A percentile compares a stretch with the other conserved stretches of the same genome.
Evolutionary conservation across 2,888 invertebrate species (phyloP).

Genomic region (Cerastis leucographa): DNA sequence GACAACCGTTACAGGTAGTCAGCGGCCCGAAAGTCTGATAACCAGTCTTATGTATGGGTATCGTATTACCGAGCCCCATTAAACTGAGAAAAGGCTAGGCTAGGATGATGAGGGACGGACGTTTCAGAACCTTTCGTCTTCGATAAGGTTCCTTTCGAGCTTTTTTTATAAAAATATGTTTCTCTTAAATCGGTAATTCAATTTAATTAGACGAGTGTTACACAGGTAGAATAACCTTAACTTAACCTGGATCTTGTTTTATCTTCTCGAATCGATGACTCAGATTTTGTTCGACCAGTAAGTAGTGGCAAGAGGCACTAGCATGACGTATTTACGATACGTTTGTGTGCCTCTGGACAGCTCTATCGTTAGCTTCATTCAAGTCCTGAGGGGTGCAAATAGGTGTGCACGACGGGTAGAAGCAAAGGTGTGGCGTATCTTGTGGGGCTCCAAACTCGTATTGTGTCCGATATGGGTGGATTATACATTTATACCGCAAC

Average conservation of each 20-base stretch:
- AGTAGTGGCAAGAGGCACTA: too few species aligned
- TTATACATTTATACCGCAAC: not conserved
- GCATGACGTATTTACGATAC: too few species aligned
- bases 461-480: not conserved
- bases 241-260: not conserved
- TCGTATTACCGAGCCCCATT: too few species aligned
- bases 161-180: not conserved
- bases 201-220: not conserved
- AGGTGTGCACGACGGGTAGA: not conserved
- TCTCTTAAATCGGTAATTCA: not conserved
- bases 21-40: too few species aligned
- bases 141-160: not conserved
- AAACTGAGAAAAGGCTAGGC: too few species aligned
- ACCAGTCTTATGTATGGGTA: too few species aligned
- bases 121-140: not conserved
- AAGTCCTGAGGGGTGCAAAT: not conserved
- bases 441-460: not conserved
- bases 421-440: not conserved
- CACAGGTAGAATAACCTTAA: not conserved
- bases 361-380: not conserved
- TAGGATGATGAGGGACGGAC: too few species aligned
- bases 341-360: not conserved
- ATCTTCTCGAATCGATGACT: not conserved
- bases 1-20: too few species aligned
- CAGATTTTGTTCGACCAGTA: too few species aligned